Evolutionary conservation across 2,113 vertebrate genomes (phyloP), one percentile per base, ranked within the genome.

Genomic region (Ptilorrhoa leucosticta): DNA sequence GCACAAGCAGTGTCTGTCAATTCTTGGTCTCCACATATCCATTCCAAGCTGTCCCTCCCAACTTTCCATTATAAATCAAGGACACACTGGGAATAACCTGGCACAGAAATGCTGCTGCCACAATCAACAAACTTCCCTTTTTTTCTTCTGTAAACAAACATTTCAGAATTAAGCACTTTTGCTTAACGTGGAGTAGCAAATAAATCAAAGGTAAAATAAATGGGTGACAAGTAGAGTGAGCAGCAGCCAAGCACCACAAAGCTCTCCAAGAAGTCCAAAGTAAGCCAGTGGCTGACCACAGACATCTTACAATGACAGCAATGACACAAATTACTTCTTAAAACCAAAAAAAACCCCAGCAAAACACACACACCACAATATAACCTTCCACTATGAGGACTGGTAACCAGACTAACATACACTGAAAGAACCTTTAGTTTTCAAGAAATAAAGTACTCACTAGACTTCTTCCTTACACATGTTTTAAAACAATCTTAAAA

Each of bases 1-100:
- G 4, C 14, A 87, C 21, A 39, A 37, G 23, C 54, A 42, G 65
- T 0, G 1, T 7, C 61, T 7, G 0, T 10, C 14, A 64, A 22
- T n/a, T 68, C 71, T 40, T 72, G 30, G 16, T 71, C 51, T 78
- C 47, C 13, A 9, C 23, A 40, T 4, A 35, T 71, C 40, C 26
- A 48, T 3, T 19, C 28, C 53, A 80, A 56, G 20, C 24, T 14
- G 5, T 28, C 6, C 11, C 3, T 9, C 7, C 5, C 15, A 60
- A 3, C 11, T 23, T 54, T 45, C 39, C 24, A 44, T 54, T 35
- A 56, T 31, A 72, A 56, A 21, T 30, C 18, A 30, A 64, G 18
- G 14, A 9, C 6, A 19, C 4, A 54, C 0, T 1, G 6, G 21
- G 51, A 77, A 75, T 35, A 78, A 61, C 3, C 6, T 21, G 15